Conservation (phyloP, 53 echinoderm and acorn worm species). For the Holothuria scabra region DNA sequence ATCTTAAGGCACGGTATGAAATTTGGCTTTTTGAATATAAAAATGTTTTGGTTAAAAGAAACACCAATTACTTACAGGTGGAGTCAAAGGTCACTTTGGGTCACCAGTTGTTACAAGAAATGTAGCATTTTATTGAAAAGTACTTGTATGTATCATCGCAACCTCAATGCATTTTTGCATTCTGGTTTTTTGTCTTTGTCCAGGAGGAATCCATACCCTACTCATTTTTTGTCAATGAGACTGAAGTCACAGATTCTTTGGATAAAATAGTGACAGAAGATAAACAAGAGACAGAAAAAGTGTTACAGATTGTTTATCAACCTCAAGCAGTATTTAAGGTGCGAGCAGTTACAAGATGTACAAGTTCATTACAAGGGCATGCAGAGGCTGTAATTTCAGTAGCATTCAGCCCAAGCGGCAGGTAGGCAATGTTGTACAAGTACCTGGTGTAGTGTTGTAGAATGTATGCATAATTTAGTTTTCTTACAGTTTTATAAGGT, state of each 20-base stretch:
- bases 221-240: constrained; percentile 92
- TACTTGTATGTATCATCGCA: too few species aligned
- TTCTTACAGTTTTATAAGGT: too few species aligned
- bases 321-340: constrained; percentile 98
- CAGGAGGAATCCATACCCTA: constrained; percentile 98
- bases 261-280: constrained; percentile 74
- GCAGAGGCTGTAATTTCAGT: constrained; percentile 98
- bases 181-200: background rate
- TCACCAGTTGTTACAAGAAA: too few species aligned
- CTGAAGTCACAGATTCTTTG: constrained; percentile 81
- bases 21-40: too few species aligned
- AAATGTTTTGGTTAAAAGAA: too few species aligned
- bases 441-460: too few species aligned
- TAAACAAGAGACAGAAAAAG: constrained; percentile 94
- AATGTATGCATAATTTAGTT: too few species aligned
- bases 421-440: constrained; percentile 46
- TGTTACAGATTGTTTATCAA: constrained; percentile 89
- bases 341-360: constrained; percentile 90
- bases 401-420: constrained; percentile 95
- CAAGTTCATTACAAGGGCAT: constrained; percentile 92
- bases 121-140: too few species aligned
- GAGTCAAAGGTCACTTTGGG: too few species aligned
- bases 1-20: too few species aligned
- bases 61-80: too few species aligned
- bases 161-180: too few species aligned